These are phyloP conservation scores for Cepphus grylle DNA, from an alignment of 2,113 vertebrate species.

Conservation along the genomic window DNA sequence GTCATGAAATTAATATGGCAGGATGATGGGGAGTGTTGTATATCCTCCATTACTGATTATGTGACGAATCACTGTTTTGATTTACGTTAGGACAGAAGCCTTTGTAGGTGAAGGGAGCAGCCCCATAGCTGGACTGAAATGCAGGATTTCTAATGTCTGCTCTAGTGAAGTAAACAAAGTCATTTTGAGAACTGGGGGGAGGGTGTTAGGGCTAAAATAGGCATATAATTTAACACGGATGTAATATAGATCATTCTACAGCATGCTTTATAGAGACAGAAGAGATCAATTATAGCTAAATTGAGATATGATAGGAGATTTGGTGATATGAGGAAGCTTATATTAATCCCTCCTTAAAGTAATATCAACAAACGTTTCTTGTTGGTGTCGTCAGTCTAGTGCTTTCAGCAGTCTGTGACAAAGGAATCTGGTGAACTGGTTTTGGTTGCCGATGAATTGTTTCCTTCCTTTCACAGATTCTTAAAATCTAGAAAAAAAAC, in stretches of 20 bases:
- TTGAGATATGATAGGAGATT: slow-evolving; percentile 38
- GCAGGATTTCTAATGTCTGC: neutral
- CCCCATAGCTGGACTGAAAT: neutral
- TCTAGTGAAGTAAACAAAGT: neutral
- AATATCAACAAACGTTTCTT: neutral
- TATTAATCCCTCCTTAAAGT: slow-evolving; percentile 39
- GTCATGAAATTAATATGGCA: neutral
- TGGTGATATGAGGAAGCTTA: slow-evolving; percentile 22
- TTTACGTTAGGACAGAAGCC: neutral
- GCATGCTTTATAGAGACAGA: slow-evolving; percentile 6
- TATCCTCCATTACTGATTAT: neutral
- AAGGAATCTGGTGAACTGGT: too few species aligned
- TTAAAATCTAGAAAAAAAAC: neutral
- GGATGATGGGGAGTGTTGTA: neutral
- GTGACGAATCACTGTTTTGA: neutral
- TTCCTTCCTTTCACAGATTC: neutral
- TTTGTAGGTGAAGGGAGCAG: neutral
- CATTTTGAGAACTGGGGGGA: neutral
- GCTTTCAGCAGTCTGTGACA: neutral
- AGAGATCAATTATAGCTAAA: slow-evolving; percentile 59
- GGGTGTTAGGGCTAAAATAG: neutral
- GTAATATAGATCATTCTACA: slow-evolving; percentile 19
- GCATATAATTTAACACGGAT: neutral
- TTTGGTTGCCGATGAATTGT: too few species aligned
- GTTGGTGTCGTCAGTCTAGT: neutral